Evolutionary conservation across 2,113 vertebrate species (phyloP).

Genomic region (Tenebrosternarchus preto): DNA sequence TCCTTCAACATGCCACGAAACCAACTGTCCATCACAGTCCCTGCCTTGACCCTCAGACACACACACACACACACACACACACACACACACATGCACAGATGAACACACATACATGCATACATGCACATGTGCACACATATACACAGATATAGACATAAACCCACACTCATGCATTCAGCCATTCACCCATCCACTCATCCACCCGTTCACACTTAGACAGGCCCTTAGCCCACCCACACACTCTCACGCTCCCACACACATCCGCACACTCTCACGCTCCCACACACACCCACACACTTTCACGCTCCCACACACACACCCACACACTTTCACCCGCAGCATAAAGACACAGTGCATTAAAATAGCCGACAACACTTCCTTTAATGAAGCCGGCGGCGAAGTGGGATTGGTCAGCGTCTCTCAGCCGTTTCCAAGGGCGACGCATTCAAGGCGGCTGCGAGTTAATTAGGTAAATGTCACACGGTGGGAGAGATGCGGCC

Average conservation of each 20-base stretch:
- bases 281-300: too few species aligned
- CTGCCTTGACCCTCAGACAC: constrained; percentile 41
- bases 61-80: constrained; percentile 1
- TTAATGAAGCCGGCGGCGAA: constrained; percentile 56
- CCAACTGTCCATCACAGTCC: constrained; percentile 43
- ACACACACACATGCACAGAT: neutral
- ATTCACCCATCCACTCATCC: neutral
- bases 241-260: constrained; percentile 6
- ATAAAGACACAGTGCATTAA: constrained; percentile 35
- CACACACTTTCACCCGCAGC: too few species aligned
- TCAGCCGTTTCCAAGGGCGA: constrained; percentile 22
- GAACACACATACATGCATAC: neutral
- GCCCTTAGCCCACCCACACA: too few species aligned
- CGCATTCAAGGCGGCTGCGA: constrained; percentile 48
- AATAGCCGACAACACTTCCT: constrained; percentile 54
- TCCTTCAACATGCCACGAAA: constrained; percentile 22
- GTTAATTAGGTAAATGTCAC: constrained; percentile 73
- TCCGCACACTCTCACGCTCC: too few species aligned
- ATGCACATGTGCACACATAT: neutral
- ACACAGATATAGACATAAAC: neutral
- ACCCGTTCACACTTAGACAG: too few species aligned
- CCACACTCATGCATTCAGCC: neutral
- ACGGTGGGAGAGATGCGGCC: constrained; percentile 51
- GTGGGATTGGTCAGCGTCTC: constrained; percentile 42
- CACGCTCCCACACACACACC: constrained; percentile 21